These are phyloP conservation scores for Pseudochirops cupreus DNA, from an alignment of 2,797 vertebrate genomes.

Conservation along the genomic window DNA sequence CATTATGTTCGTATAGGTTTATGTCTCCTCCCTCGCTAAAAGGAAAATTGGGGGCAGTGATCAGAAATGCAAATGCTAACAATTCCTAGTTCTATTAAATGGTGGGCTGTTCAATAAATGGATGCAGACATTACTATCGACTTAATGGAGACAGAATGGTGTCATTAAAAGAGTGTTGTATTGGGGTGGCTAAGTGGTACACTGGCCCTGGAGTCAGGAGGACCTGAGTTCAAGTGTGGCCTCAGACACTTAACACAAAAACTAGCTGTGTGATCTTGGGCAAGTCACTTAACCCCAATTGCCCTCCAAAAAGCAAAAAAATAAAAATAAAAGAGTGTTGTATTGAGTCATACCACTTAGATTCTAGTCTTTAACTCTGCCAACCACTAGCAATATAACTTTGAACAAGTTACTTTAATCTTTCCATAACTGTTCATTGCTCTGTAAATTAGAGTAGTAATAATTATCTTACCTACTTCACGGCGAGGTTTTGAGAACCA, in stretches of 20 bases:
- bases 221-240: too few relatives aligned
- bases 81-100: not conserved
- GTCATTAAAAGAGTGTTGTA: not conserved
- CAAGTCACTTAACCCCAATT: too few relatives aligned
- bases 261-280: too few relatives aligned
- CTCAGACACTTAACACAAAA: too few relatives aligned
- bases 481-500: not conserved
- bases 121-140: not conserved
- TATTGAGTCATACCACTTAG: not conserved
- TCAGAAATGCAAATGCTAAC: not conserved
- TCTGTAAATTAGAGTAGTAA: not conserved
- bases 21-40: not conserved
- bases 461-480: not conserved
- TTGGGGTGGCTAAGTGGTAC: not conserved
- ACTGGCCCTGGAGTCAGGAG: too few relatives aligned
- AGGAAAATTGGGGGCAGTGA: slow-evolving; percentile 25
- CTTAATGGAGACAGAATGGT: not conserved
- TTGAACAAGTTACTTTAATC: not conserved
- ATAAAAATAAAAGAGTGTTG: not conserved
- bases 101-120: not conserved
- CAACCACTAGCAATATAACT: not conserved
- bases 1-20: not conserved
- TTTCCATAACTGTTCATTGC: not conserved
- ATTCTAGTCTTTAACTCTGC: not conserved
- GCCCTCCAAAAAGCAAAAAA: too few relatives aligned